Conservation (phyloP, 2,888 invertebrate genomes). For the Leptothorax acervorum region DNA sequence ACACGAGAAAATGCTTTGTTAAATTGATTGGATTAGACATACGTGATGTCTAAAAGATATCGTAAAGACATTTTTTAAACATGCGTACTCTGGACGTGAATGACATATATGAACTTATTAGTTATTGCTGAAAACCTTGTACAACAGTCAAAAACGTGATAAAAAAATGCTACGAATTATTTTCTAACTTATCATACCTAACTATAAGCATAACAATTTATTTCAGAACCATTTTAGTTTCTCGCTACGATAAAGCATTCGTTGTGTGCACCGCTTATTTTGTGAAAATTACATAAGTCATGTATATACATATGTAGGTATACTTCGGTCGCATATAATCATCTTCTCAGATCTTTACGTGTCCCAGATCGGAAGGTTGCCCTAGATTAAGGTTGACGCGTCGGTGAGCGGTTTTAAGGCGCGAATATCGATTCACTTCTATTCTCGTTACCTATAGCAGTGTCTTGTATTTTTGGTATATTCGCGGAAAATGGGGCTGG, state of each 20-base stretch:
- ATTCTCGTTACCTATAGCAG: conserved; percentile 43
- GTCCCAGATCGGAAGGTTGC: conserved; percentile 58
- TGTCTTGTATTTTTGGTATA: conserved; percentile 10
- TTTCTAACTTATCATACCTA: not conserved
- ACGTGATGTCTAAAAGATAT: too few species aligned
- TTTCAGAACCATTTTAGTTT: not conserved
- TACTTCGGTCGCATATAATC: conserved; percentile 20
- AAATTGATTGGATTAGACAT: not conserved
- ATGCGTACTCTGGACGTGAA: too few species aligned
- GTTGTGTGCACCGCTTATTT: not conserved
- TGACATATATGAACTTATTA: not conserved
- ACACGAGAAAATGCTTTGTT: not conserved
- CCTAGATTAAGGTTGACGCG: conserved; percentile 60
- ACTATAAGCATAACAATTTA: not conserved
- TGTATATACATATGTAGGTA: not conserved
- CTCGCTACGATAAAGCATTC: not conserved
- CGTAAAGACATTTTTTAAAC: too few species aligned
- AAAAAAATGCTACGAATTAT: not conserved
- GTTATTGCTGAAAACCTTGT: not conserved
- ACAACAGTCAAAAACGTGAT: not conserved
- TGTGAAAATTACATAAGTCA: conserved; percentile 7
- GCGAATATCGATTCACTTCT: conserved; percentile 60
- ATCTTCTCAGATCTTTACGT: conserved; percentile 37
- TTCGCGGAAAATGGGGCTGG: not conserved
- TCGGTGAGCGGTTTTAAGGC: conserved; percentile 42